These are phyloP conservation scores for Australoheros scitulus DNA, from an alignment of 2,113 vertebrate genomes.

Conservation along the genomic window DNA sequence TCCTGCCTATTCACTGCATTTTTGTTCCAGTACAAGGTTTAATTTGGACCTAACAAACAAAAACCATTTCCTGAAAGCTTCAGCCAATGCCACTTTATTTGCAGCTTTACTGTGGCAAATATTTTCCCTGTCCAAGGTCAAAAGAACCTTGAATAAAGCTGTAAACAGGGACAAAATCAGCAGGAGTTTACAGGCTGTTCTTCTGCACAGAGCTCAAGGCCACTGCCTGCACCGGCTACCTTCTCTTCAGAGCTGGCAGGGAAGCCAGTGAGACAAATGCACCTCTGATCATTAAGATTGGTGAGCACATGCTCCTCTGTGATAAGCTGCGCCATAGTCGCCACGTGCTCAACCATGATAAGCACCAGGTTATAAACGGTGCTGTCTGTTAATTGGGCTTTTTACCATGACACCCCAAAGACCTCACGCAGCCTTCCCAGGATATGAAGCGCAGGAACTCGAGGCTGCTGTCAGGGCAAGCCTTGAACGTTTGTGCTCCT, in stretches of 20 bases:
- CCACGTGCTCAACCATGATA: conserved; percentile 47
- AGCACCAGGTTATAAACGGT: conserved; percentile 54
- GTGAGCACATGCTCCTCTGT: conserved; percentile 35
- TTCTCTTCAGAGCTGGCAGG: neutral
- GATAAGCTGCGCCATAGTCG: conserved; percentile 31
- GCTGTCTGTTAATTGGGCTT: conserved; percentile 49
- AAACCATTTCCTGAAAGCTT: neutral
- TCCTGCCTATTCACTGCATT: neutral
- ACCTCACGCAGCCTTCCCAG: neutral
- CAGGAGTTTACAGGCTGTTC: conserved; percentile 2
- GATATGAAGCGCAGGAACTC: conserved; percentile 11
- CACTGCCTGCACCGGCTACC: neutral
- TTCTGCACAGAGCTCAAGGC: conserved; percentile 17
- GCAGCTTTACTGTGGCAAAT: neutral
- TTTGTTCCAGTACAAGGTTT: neutral
- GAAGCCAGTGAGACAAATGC: conserved; percentile 18
- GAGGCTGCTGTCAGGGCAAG: neutral
- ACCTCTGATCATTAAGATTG: conserved; percentile 49
- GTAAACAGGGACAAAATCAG: conserved; percentile 18
- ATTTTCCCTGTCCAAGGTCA: conserved; percentile 9
- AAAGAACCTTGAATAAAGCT: conserved; percentile 27
- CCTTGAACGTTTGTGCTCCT: neutral
- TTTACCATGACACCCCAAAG: conserved; percentile 30
- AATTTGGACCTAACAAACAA: neutral
- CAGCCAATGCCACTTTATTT: neutral